phyloP scores from a whole-genome alignment of 2,113 vertebrate species.

The Apus apus region DNA sequence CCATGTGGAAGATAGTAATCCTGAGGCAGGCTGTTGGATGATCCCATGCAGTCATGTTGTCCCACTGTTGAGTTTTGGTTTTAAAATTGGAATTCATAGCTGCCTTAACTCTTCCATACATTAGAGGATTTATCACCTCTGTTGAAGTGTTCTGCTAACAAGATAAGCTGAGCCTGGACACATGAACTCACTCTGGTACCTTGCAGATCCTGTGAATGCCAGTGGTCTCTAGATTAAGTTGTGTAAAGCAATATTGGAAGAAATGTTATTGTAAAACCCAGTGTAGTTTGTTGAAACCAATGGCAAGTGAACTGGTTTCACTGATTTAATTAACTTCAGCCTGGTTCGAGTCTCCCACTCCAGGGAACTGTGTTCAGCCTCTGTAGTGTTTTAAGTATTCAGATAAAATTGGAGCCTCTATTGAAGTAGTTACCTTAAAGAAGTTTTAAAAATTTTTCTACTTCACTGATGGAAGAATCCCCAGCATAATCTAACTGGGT shows the following conservation, averaged over 20 bases:
- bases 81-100: background rate
- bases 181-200: background rate
- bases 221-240: background rate
- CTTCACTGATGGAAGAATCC: background rate
- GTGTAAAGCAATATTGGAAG: background rate
- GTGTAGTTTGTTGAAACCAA: background rate
- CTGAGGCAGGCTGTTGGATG: background rate
- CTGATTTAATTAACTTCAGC: background rate
- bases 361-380: background rate
- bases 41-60: background rate
- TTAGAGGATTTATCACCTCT: background rate
- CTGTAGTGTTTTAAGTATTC: background rate
- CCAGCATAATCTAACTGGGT: rapidly evolving
- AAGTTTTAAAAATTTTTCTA: background rate
- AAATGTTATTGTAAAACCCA: rapidly evolving
- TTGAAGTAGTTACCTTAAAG: background rate
- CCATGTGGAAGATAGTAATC: background rate
- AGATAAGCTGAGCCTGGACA: background rate
- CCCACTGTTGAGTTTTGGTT: background rate
- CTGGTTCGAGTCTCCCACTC: background rate
- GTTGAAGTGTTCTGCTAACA: background rate
- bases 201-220: background rate
- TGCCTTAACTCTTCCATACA: background rate
- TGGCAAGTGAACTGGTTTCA: background rate
- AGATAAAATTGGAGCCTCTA: background rate